Base-by-base conservation (phyloP, 2,888 invertebrate genomes). In the Ichneumoninae sp. region DNA sequence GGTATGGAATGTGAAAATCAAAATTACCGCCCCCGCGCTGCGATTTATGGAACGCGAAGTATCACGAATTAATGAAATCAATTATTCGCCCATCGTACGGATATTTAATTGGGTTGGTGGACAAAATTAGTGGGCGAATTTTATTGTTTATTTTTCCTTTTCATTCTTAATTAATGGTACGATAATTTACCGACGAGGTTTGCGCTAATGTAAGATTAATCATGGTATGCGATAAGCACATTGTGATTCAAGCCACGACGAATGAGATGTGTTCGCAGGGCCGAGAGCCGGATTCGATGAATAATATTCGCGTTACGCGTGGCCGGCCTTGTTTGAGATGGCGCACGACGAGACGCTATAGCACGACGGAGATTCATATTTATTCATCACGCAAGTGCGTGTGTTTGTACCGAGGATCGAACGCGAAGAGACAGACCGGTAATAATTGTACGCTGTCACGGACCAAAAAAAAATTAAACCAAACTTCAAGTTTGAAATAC, bases 271-370 rank as follows among this genome's bases (percentile, higher is more conserved):
- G 26, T 26, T 10, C 22, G 10, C 54, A 54, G 47, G 54, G 80
- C 52, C 52, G 68, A 74, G 74, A 80, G 72, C 74, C 74, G 74
- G 74, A 69, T 80, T 50, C 66, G 74, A 80, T 74, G 80, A 80
- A 75, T 80, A 80, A 80, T 68, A 74, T 60, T 62, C 50, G 44
- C 74, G 74, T 47, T 79, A 70, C 60, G 52, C 33, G 52, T 22
- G 22, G 26, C 22, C 44, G 66, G 22, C 40, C 79, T 79, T 69
- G 62, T 52, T 70, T 26, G 44, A 54, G 54, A 79, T 44, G 54
- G 62, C 69, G 57, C 62, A 70, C 36, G 30, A 40, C 62, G 22
- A 40, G 69, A 54, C 52, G 62, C 33, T 57, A 26, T 13, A 19
- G 26, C 6, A 26, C n/a, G 16, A 40, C 19, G 66, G 44, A 68